phyloP scores from a whole-genome alignment of 2,888 invertebrate genomes.

The Pilophorus perplexus region DNA sequence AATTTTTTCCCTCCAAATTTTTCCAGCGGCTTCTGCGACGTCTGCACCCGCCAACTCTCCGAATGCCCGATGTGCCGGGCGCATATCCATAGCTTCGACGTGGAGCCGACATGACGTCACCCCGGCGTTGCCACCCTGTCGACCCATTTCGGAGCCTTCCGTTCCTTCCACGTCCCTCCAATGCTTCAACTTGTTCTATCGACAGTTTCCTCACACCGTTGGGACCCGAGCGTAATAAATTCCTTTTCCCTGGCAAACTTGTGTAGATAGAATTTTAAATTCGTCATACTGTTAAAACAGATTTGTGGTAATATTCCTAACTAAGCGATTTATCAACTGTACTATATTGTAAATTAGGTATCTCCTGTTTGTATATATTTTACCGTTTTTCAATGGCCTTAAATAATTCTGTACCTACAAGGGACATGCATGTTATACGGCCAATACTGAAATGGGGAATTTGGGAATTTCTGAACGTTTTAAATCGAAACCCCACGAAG shows the following conservation, averaged over 20 bases:
- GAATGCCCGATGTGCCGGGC: slow-evolving; percentile 87
- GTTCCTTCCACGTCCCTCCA: neutral
- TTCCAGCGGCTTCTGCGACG: slow-evolving; percentile 77
- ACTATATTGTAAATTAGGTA: slow-evolving; percentile 33
- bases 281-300: neutral
- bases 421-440: neutral
- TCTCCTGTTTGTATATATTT: slow-evolving; percentile 6
- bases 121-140: neutral
- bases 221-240: neutral
- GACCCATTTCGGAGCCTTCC: slow-evolving; percentile 6
- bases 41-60: slow-evolving; percentile 72
- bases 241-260: neutral
- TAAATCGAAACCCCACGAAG: neutral
- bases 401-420: neutral
- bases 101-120: slow-evolving; percentile 41
- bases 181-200: neutral
- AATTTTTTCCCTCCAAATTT: slow-evolving; percentile 44
- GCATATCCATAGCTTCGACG: slow-evolving; percentile 55
- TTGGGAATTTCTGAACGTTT: neutral
- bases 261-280: neutral
- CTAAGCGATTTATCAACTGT: slow-evolving; percentile 20
- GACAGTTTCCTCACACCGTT: neutral
- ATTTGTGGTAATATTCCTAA: neutral
- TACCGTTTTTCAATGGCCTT: neutral
- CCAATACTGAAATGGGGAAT: neutral